These are phyloP conservation scores for Spinibarbus caldwelli DNA, from an alignment of 2,797 vertebrate species.

Conservation along the genomic window DNA sequence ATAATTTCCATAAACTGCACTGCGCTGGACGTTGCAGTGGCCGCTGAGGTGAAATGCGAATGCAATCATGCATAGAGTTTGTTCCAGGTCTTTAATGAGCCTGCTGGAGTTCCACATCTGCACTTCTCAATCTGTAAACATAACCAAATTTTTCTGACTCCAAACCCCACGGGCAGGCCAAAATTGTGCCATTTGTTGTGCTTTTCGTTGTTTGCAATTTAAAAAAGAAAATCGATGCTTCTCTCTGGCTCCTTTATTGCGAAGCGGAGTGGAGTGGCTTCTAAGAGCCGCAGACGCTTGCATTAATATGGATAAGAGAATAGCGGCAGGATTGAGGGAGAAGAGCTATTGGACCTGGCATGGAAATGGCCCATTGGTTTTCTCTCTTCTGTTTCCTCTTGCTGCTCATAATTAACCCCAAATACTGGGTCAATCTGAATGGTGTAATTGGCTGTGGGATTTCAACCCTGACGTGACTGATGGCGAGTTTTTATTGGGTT, in stretches of 20 bases:
- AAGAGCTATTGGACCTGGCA: not conserved
- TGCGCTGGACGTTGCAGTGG: not conserved
- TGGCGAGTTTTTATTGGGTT: not conserved
- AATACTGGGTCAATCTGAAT: not conserved
- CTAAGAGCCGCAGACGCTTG: not conserved
- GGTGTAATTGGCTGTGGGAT: not conserved
- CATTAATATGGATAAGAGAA: constrained; percentile 34
- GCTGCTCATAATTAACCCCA: constrained; percentile 13
- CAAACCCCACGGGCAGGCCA: not conserved
- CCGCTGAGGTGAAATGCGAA: not conserved
- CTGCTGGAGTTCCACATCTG: not conserved
- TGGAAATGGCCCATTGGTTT: constrained; percentile 44
- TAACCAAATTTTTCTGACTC: not conserved
- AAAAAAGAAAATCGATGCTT: constrained; percentile 18
- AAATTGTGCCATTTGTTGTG: constrained; percentile 11
- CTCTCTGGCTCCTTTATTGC: not conserved
- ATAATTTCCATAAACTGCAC: not conserved
- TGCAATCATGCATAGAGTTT: not conserved
- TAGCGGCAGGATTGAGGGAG: constrained; percentile 30
- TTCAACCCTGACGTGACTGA: not conserved
- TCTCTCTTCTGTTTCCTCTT: not conserved
- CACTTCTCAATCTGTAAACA: constrained; percentile 5
- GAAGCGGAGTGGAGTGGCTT: not conserved
- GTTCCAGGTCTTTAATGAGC: not conserved
- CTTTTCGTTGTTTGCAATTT: not conserved